Base-by-base conservation (phyloP, 2,888 invertebrate genomes). In the Gastrophysa polygoni region DNA sequence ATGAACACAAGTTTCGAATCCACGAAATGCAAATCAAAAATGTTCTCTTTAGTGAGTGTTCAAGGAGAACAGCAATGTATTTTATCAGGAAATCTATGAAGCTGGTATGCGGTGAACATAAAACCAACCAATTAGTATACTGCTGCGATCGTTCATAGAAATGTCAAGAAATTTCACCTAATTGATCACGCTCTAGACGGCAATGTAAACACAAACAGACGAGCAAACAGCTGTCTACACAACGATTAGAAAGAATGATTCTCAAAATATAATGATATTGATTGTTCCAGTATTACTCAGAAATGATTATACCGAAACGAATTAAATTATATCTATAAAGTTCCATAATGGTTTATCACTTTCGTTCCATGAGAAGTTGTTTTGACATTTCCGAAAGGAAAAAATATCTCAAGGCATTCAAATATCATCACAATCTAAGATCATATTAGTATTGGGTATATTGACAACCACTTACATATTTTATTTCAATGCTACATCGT, bases 121-220 rank as follows among this genome's bases (percentile, higher is more conserved):
- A 59, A 67, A 60, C 64, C 59, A 64, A 63, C 68, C 68, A 70
- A 72, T 73, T 74, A 74, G 72, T 70, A 64, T 70, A 71, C 71
- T 69, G 68, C 62, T 59, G 57, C 64, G 68, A 73, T 73, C 69
- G 71, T 70, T 72, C 69, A 67, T 66, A 60, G 61, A 68, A 60
- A 61, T 68, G 67, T 67, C 68, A 67, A 64, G 68, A 67, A 68
- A 73, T 67, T 73, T 73, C 67, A 68, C 67, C 68, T 68, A 73
- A 73, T 74, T 73, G 70, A 71, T 67, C 65, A 69, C 68, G 67
- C 61, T 71, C 64, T 67, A 60, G 64, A 66, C 58, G 64, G 63
- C 63, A 67, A 32, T 32, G 10, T 32, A 8, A 32, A 64, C 56
- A 65, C 64, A 64, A 73, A 74, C 71, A 73, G 61, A 57, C 55